Base-by-base conservation (phyloP, 2,797 vertebrate species). In the Cyprinodon diabolis region DNA sequence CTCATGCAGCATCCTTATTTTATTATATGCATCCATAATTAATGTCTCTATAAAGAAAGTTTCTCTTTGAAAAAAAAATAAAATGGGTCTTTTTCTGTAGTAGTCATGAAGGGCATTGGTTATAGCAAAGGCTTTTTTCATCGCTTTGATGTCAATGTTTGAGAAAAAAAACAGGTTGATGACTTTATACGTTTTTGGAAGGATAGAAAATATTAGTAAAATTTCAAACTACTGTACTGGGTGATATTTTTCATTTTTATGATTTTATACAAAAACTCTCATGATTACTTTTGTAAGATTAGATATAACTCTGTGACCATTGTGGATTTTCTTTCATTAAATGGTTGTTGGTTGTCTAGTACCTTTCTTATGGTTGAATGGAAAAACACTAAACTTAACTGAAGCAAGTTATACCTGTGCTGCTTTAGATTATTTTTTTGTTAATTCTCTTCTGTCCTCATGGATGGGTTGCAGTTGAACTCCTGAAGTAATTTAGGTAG, bases 41-140 rank as follows among this genome's bases (percentile, higher is more conserved):
- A 60, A 87, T 67, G 72, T 70, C 45, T 76, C 57, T 74, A 71
- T 62, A 86, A 81, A 85, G 63, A 25, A 88, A 74, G 55, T 57
- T 25, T 40, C 47, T 60, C 73, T 87, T 86, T 86, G 58, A 80
- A 80, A 72, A 73, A 78, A 25, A 65, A 43, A 30, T 48, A 57
- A 72, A 63, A 80, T n/a, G 5, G 2, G 14, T 54, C 14, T 66
- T 80, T 58, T 65, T 79, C 75, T 1, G n/a, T 21, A 60, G 6
- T 75, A 71, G 67, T 76, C 70, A 66, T 80, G 63, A 79, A 79
- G 51, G 21, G 67, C 73, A 84, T 68, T 80, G 80, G 84, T 83
- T 43, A 9, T 65, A 67, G 49, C 1, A 3, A 21, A 4, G 66
- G 66, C 73, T 84, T 82, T 69, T 51, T 48, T 74, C 1, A 4